Conservation (phyloP, 2,797 vertebrate species). For the Bryconaethiops microstoma region DNA sequence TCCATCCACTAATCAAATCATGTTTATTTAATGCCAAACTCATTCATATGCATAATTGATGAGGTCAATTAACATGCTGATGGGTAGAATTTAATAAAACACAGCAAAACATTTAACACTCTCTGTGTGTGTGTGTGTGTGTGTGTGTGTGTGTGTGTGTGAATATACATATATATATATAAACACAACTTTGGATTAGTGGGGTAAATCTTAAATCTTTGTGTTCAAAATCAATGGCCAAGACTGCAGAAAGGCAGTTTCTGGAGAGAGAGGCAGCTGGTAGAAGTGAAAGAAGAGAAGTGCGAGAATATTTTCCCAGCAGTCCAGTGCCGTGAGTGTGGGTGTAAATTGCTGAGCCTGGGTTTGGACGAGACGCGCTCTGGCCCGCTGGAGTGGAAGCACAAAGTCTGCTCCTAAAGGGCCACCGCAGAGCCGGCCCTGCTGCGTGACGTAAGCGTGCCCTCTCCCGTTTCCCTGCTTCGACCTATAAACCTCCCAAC, state of each 20-base stretch:
- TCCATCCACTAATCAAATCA: not conserved
- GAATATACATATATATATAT: too few relatives aligned
- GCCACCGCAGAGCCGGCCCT: not conserved
- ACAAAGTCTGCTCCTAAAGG: not conserved
- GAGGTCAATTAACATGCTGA: not conserved
- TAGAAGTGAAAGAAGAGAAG: not conserved
- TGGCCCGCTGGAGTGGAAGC: slow-evolving; percentile 4
- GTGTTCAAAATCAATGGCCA: too few relatives aligned
- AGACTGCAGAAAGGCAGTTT: not conserved
- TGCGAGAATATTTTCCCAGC: slow-evolving; percentile 10
- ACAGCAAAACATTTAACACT: not conserved
- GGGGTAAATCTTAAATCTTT: too few relatives aligned
- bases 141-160: too few relatives aligned
- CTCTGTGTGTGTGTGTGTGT: too few relatives aligned
- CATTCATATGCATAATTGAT: slow-evolving; percentile 25
- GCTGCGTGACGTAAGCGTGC: not conserved
- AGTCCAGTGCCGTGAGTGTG: not conserved
- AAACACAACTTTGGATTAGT: too few relatives aligned
- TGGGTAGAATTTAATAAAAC: slow-evolving; percentile 1
- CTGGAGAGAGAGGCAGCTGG: not conserved
- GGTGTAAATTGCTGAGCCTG: not conserved
- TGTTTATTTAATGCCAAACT: slow-evolving; percentile 13
- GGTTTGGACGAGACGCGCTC: not conserved
- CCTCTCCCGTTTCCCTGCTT: slow-evolving; percentile 38
- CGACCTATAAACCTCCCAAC: slow-evolving; percentile 59